phyloP scores from a whole-genome alignment of 2,888 invertebrate species.

The Cephus spinipes region DNA sequence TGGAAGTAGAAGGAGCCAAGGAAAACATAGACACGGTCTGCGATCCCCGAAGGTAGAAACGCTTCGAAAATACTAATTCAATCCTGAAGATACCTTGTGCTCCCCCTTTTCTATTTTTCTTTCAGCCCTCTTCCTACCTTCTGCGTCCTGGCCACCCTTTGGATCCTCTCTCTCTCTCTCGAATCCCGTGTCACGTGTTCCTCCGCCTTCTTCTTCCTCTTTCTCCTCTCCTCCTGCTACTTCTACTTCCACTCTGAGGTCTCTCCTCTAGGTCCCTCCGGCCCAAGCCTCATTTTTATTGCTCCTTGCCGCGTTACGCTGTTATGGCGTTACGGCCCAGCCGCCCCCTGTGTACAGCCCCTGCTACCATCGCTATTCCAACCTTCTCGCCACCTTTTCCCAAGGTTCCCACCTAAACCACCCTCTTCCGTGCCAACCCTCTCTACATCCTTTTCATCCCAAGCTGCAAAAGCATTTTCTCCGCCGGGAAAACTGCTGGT shows the following conservation, averaged over 20 bases:
- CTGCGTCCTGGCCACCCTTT: not conserved
- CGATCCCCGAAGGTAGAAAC: constrained; percentile 30
- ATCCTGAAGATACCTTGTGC: constrained; percentile 28
- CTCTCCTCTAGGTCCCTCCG: constrained; percentile 28
- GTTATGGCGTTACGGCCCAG: not conserved
- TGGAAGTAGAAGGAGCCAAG: not conserved
- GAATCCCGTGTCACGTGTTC: not conserved
- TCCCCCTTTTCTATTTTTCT: not conserved
- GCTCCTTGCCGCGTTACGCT: constrained; percentile 18
- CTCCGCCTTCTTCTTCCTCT: not conserved
- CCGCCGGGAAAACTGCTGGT: constrained; percentile 24
- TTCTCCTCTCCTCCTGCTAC: not conserved
- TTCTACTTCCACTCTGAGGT: not conserved
- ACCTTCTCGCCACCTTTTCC: not conserved
- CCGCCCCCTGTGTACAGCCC: not conserved
- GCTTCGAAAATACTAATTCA: constrained; percentile 37
- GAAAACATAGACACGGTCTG: constrained; percentile 3
- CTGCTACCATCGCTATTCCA: not conserved
- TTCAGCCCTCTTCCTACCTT: not conserved
- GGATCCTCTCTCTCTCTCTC: not conserved
- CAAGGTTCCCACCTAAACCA: not conserved
- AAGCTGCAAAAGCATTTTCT: constrained; percentile 26
- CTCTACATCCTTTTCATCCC: not conserved
- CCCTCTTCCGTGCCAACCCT: not conserved
- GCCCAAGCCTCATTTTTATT: constrained; percentile 31